Base-by-base conservation (phyloP, 1,140 invertebrate species). In the Pseudachorutes palmiensis region DNA sequence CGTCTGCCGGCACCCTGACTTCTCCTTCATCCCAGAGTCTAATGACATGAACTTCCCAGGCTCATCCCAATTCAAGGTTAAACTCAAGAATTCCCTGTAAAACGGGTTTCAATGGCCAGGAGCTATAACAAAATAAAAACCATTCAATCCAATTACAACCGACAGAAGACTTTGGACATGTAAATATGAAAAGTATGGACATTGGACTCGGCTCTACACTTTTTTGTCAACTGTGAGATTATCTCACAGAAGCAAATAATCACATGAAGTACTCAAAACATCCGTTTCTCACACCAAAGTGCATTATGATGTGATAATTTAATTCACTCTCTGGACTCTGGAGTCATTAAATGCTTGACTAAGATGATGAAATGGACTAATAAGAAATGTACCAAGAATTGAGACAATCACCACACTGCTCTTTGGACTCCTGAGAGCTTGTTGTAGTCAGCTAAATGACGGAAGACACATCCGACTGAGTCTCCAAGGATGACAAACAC, bases 361-460 rank as follows among this genome's bases (percentile, higher is more conserved):
- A n/a, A n/a, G 36, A 12, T 45, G 9, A 45, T 19, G 19, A 19
- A 19, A 45, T 45, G 36, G 9, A 45, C 9, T 19, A 19, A 45
- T 19, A 12, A 12, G 9, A 12, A 9, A 45, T 12, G 19, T 45
- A 12, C 36, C 9, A 45, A 19, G 36, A 45, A 9, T 45, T 45
- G n/a, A n/a, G n/a, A n/a, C n/a, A 45, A 45, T 70, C 80, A 87
- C 92, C 92, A 97, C 79, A 90, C 88, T 26, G 92, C 90, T 78
- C 92, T 81, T 78, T 92, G 91, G 1, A 94, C 83, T 49, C 92
- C 92, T 51, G 88, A 83, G 19, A 97, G 76, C 80, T 90, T 88
- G 80, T 95, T 96, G 78, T 96, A 89, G 81, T 97, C 94, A 1
- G 88, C 90, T 62, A 94, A 78, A 76, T 91, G 82, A 70, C 93